Evolutionary conservation across 2,797 vertebrate species (phyloP).

Genomic region (Vultur gryphus): DNA sequence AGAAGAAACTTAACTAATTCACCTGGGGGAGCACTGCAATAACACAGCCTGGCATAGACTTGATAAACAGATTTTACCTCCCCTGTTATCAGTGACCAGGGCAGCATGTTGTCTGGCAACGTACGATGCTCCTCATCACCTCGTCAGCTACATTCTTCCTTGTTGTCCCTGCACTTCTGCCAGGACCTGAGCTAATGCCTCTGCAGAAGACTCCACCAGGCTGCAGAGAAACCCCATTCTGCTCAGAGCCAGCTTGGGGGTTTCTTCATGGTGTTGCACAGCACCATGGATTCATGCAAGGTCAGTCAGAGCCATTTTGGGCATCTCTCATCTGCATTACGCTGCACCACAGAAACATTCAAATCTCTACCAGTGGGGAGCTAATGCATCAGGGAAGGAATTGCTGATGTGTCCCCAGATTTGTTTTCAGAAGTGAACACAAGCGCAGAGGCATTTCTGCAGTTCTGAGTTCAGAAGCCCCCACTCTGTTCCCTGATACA

Average conservation of each 20-base stretch:
- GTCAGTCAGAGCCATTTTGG: neutral
- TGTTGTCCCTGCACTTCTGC: neutral
- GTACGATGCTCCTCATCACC: neutral
- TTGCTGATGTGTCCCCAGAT: neutral
- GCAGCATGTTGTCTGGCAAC: neutral
- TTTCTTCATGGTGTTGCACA: neutral
- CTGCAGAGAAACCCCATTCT: neutral
- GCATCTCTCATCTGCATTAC: neutral
- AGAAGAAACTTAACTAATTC: neutral
- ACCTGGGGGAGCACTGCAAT: neutral
- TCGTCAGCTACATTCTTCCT: neutral
- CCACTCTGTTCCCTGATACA: neutral
- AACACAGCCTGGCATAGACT: neutral
- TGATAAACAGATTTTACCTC: neutral
- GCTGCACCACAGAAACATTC: neutral
- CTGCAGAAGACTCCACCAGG: neutral
- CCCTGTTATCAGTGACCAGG: neutral
- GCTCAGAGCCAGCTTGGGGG: neutral
- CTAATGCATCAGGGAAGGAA: neutral
- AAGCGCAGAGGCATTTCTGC: neutral
- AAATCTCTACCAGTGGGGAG: neutral
- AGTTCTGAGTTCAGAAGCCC: neutral
- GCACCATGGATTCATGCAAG: neutral
- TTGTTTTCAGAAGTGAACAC: neutral
- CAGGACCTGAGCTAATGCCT: neutral